These are phyloP conservation scores for Corythornis vintsioides DNA, from an alignment of 2,113 vertebrate genomes.

Conservation along the genomic window DNA sequence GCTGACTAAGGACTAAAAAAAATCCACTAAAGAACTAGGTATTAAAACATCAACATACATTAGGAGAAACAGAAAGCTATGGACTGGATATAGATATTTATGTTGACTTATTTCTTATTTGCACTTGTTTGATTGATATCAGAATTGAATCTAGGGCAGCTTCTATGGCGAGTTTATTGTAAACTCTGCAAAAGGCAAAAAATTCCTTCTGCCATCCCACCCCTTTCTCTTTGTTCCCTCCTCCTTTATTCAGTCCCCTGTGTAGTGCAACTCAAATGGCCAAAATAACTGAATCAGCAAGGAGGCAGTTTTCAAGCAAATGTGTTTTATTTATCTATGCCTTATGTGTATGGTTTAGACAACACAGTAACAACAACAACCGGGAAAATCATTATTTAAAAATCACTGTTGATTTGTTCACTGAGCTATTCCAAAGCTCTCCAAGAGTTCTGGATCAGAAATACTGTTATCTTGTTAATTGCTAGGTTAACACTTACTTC, in stretches of 20 bases:
- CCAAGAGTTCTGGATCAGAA: slow-evolving; percentile 11
- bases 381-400: slow-evolving; percentile 21
- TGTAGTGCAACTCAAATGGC: background rate
- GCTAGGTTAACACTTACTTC: slow-evolving; percentile 28
- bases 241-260: background rate
- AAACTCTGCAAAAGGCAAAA: background rate
- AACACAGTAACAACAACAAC: background rate
- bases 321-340: background rate
- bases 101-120: background rate
- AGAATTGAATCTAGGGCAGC: background rate
- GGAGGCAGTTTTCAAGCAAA: background rate
- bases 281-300: background rate
- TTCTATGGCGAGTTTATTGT: background rate
- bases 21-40: background rate
- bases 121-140: background rate
- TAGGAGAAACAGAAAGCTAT: background rate
- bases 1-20: background rate
- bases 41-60: background rate
- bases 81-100: background rate
- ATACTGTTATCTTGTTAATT: slow-evolving; percentile 37
- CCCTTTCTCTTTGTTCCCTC: background rate
- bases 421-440: slow-evolving; percentile 3
- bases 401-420: slow-evolving; percentile 6
- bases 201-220: background rate
- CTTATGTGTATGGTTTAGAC: background rate